These are phyloP conservation scores for Ia io DNA, from an alignment of 2,113 vertebrate species.

Conservation along the genomic window DNA sequence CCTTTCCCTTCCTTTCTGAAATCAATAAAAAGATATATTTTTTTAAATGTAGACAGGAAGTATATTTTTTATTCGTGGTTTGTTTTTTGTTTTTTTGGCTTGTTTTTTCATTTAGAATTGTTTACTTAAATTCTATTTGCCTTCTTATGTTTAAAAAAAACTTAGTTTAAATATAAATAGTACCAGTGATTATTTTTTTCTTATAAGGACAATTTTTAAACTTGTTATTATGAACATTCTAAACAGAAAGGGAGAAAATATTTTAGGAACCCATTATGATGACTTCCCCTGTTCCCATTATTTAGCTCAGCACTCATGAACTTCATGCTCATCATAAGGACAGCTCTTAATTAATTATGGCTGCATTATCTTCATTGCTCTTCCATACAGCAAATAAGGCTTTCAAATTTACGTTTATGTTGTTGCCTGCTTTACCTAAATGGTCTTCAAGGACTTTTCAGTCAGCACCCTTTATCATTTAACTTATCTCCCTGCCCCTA, in stretches of 20 bases:
- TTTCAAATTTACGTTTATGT: conserved; percentile 19
- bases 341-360: neutral
- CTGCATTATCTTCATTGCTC: neutral
- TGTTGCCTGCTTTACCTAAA: neutral
- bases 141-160: conserved; percentile 19
- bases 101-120: conserved; percentile 28
- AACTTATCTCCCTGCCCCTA: neutral
- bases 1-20: too few relatives aligned
- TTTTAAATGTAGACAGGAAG: neutral
- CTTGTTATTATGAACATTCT: neutral
- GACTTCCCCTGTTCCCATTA: neutral
- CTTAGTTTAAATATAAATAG: conserved; percentile 21
- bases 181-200: neutral
- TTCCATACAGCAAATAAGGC: neutral
- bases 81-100: neutral
- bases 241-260: neutral
- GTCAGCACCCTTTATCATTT: neutral
- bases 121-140: neutral
- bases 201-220: neutral
- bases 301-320: neutral
- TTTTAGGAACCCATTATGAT: neutral
- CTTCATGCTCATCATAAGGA: neutral
- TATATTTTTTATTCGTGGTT: neutral
- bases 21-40: too few relatives aligned
- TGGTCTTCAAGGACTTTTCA: neutral